phyloP scores from a whole-genome alignment of 2,888 invertebrate genomes.

The Mantis religiosa region DNA sequence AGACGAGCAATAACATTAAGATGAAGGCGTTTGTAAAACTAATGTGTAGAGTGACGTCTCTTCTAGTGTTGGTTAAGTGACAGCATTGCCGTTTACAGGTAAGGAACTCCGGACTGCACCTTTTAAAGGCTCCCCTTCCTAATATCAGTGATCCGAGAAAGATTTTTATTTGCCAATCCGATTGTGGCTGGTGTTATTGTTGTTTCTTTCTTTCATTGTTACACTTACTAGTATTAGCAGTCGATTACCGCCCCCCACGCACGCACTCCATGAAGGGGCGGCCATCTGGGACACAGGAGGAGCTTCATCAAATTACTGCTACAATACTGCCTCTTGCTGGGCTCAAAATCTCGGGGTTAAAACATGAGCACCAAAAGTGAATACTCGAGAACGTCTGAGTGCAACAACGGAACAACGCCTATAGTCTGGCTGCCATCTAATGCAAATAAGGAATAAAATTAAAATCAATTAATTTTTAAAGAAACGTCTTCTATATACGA shows the following conservation, averaged over 20 bases:
- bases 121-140: neutral
- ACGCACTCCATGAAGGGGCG: constrained; percentile 6
- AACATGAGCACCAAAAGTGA: constrained; percentile 22
- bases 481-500: too few species aligned
- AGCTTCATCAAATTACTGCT: constrained; percentile 32
- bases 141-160: neutral
- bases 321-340: constrained; percentile 21
- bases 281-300: constrained; percentile 12
- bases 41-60: too few species aligned
- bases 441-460: too few species aligned
- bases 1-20: too few species aligned
- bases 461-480: too few species aligned
- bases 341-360: constrained; percentile 20
- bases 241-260: constrained; percentile 21
- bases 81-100: neutral
- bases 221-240: constrained; percentile 29
- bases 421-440: too few species aligned
- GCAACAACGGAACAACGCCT: neutral
- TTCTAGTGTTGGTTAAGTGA: too few species aligned
- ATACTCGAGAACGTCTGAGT: neutral
- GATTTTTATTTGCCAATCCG: constrained; percentile 12
- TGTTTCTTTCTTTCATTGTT: constrained; percentile 25
- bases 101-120: neutral
- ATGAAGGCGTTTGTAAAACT: too few species aligned
- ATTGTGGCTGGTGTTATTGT: constrained; percentile 25